Evolutionary conservation across 2,797 vertebrate species (phyloP), one percentile per base, ranked within the genome.

Genomic region (Oreortyx pictus): DNA sequence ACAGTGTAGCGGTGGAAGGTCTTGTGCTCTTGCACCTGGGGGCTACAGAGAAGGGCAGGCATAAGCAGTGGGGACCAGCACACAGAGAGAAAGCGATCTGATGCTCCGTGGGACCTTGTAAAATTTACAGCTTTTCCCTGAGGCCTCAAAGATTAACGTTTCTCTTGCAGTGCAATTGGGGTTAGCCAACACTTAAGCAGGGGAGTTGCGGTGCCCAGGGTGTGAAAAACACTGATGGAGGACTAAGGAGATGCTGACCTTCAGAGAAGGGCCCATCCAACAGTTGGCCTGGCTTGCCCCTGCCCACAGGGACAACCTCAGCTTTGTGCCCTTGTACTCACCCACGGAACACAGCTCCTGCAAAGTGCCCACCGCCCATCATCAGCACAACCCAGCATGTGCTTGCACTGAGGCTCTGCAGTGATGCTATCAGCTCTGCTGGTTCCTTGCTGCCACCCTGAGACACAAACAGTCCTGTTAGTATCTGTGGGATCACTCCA

Each of bases 1-100:
- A 99, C 99, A 0, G 99, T 99, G 94, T 99, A 99, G 9, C 99
- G 98, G 90, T 99, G 99, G 94, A 99, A 99, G 9, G 99, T 99
- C 97, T 99, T 99, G 95, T 99, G 99, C 79, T 98, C 97, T 72
- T 99, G 88, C 50, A 98, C 93, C 82, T 99, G 97, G 90, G 97
- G 97, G 83, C 99, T 99, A 95, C 0, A 1, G 31, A 93, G 33
- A 78, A 25, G 29, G 17, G 16, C 25, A 43, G 9, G 9, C 41
- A 27, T 22, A 18, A 89, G 29, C 49, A 74, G 46, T 9, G 23
- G 11, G 24, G 52, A 14, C 9, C 25, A 19, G 13, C 0, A 22
- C 18, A 39, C 2, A 5, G 3, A 24, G 7, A 57, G 15, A 4
- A 39, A 18, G 29, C 4, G 29, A 75, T 43, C 7, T 31, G 59